Conservation (phyloP, 2,113 vertebrate species). For the Anhinga anhinga region DNA sequence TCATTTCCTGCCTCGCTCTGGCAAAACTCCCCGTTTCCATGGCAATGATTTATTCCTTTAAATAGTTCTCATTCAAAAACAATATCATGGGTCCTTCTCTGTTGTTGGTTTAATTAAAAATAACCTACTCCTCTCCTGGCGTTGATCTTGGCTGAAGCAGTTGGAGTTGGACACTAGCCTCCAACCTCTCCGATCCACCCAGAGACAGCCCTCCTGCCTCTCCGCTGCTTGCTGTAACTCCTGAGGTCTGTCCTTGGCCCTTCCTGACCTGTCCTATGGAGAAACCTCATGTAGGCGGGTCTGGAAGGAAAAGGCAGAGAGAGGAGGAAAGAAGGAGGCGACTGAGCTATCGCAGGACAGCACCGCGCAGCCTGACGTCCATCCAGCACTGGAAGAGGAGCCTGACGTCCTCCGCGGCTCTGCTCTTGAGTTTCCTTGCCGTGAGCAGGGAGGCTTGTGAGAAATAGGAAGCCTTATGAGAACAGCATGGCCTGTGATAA, state of each 20-base stretch:
- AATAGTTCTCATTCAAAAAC: constrained; percentile 62
- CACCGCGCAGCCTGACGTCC: accelerated
- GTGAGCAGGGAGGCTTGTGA: not conserved
- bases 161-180: not conserved
- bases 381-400: not conserved
- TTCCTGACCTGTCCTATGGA: not conserved
- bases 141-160: not conserved
- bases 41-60: constrained; percentile 55
- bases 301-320: not conserved
- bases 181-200: not conserved
- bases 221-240: not conserved
- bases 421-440: not conserved
- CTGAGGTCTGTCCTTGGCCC: not conserved
- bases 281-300: not conserved
- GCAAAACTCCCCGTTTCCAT: constrained; percentile 44
- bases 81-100: constrained; percentile 37
- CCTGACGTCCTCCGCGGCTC: not conserved
- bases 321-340: not conserved
- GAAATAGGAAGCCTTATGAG: not conserved
- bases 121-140: constrained; percentile 8
- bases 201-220: not conserved
- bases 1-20: constrained; percentile 35
- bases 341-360: not conserved
- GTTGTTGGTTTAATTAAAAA: constrained; percentile 58
- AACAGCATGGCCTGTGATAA: not conserved